These are phyloP conservation scores for Myotis davidii DNA, from an alignment of 2,113 vertebrate species.

Conservation along the genomic window DNA sequence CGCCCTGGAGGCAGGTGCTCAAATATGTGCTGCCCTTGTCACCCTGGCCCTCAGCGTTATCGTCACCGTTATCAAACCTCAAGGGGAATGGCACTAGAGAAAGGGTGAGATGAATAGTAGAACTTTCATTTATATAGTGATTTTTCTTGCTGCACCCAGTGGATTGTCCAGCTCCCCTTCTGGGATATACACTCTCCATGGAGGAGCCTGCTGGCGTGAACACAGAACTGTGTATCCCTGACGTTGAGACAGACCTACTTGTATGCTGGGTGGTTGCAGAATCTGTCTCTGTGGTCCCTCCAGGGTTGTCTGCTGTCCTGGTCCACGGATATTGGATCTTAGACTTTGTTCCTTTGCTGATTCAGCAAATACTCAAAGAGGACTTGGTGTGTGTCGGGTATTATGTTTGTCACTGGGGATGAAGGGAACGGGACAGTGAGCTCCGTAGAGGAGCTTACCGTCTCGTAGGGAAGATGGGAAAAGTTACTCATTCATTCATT, in stretches of 20 bases:
- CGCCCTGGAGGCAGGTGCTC: not conserved
- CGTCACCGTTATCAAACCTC: not conserved
- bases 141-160: not conserved
- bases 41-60: not conserved
- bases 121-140: rapidly evolving
- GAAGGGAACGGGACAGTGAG: not conserved
- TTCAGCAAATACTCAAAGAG: not conserved
- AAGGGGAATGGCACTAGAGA: not conserved
- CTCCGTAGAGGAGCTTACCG: not conserved
- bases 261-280: not conserved
- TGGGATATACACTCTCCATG: rapidly evolving
- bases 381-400: too few species aligned
- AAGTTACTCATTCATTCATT: not conserved
- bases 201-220: not conserved
- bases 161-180: not conserved
- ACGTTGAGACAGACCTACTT: not conserved
- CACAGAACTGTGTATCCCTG: not conserved
- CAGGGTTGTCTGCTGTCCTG: not conserved
- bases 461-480: not conserved
- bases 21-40: not conserved
- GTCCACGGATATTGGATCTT: rapidly evolving
- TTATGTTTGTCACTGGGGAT: not conserved
- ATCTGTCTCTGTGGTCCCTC: not conserved
- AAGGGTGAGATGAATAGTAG: not conserved
- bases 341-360: not conserved